Evolutionary conservation across 1,140 invertebrate genomes (phyloP), one percentile per base, ranked within the genome.

Genomic region (Drosophila sulfurigaster): DNA sequence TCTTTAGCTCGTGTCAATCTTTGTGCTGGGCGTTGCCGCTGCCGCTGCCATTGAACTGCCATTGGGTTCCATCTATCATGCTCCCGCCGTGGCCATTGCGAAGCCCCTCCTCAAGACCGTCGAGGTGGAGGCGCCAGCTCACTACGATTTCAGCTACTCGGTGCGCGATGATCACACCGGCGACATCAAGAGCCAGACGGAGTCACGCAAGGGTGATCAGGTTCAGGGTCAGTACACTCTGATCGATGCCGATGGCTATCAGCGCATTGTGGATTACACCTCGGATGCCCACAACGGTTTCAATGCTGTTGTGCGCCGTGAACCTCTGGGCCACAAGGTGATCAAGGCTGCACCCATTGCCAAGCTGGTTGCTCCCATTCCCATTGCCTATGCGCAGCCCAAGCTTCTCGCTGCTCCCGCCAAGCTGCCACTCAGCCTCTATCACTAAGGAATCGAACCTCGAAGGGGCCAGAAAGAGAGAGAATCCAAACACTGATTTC

Each of bases 221-320:
- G 94, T 94, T 11, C 93, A 94, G 72, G 94, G 95, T 8, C 93
- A 93, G 65, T 95, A 95, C 86, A 94, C 94, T 0, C 76, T 95
- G 10, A 93, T 94, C 32, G 94, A 95, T 25, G 92, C 95, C 58
- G 95, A 95, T 80, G 94, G 95, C 45, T 94, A 94, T 69, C 89
- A 94, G 51, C 93, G 95, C 71, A 94, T 94, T 20, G 95, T 95
- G 15, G 94, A 95, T 74, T 96, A 96, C 92, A 95, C 95, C 25
- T 94, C 94, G 52, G 94, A 95, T 87, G 93, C 94, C n/a, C 92
- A 92, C 41, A 92, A 92, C 56, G 92, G 93, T 41, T 93, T 93
- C 74, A 94, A 93, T 78, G 93, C 93, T 0, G 91, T 94, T 16
- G 93, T 94, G 0, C 93, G 93, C 75, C 93, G 93, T 62, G 91